These are phyloP conservation scores for Drosophila baimaii DNA, from an alignment of 1,140 invertebrate genomes.

Conservation along the genomic window DNA sequence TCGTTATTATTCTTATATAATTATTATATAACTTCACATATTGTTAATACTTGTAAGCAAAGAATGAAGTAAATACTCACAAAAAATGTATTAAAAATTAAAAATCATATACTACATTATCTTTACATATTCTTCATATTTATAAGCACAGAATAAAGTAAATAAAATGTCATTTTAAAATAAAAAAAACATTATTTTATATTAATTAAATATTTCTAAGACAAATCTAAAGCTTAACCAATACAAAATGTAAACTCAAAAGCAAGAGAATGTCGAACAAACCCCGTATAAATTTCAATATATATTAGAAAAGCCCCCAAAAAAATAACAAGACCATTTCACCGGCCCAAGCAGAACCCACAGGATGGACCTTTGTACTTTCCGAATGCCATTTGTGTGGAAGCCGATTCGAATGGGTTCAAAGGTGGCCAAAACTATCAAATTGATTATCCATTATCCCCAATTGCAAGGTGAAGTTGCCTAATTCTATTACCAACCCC, in stretches of 20 bases:
- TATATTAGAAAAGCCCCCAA: not conserved
- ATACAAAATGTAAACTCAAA: not conserved
- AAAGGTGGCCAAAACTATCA: constrained; percentile 46
- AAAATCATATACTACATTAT: too few species aligned
- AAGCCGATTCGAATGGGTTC: constrained; percentile 4
- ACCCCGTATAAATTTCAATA: not conserved
- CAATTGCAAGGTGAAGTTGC: constrained; percentile 26
- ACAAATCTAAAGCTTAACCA: too few species aligned
- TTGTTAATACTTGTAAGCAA: too few species aligned
- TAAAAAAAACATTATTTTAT: too few species aligned
- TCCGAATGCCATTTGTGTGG: not conserved
- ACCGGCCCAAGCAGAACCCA: not conserved
- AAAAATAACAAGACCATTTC: too few species aligned
- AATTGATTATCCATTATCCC: constrained; percentile 54
- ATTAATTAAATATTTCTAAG: not conserved
- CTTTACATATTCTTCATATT: too few species aligned
- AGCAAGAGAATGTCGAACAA: not conserved
- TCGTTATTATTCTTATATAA: too few species aligned
- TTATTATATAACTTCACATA: too few species aligned
- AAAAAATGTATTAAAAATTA: too few species aligned
- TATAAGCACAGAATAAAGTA: too few species aligned
- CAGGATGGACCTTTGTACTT: not conserved
- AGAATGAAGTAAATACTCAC: too few species aligned
- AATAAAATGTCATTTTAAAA: too few species aligned
- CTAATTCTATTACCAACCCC: constrained; percentile 39